Evolutionary conservation across 2,888 invertebrate genomes (phyloP).

Genomic region (Pandemis heparana): DNA sequence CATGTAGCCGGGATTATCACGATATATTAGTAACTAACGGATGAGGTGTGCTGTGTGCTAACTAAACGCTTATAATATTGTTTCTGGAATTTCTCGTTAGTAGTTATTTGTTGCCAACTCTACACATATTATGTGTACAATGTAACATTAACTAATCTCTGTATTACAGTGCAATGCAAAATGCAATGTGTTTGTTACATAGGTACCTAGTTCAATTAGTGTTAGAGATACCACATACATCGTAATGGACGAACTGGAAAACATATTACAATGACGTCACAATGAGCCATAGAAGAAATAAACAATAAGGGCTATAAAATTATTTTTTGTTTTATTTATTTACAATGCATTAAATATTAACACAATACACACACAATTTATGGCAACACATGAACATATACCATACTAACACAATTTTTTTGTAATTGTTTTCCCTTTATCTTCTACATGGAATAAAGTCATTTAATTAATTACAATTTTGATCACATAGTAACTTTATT

Average conservation of each 20-base stretch:
- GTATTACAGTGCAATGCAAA: neutral
- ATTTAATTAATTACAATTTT: too few relatives aligned
- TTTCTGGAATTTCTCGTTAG: slow-evolving; percentile 2
- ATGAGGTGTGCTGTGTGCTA: slow-evolving; percentile 31
- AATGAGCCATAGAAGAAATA: too few relatives aligned
- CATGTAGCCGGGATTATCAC: slow-evolving; percentile 35
- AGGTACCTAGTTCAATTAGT: neutral
- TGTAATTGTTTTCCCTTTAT: too few relatives aligned
- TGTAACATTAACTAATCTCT: neutral
- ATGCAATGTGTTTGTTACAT: neutral
- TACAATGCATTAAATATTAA: too few relatives aligned
- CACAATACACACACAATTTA: too few relatives aligned
- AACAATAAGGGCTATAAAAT: too few relatives aligned
- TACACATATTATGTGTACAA: neutral
- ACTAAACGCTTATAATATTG: slow-evolving; percentile 24
- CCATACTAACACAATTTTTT: too few relatives aligned
- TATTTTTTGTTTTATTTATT: too few relatives aligned
- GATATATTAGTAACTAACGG: slow-evolving; percentile 33
- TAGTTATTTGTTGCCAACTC: slow-evolving; percentile 1
- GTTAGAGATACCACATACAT: neutral
- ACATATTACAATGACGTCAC: neutral
- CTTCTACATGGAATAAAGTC: too few relatives aligned
- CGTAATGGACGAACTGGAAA: neutral
- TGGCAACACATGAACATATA: too few relatives aligned
- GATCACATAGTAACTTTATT: too few relatives aligned